phyloP scores from a whole-genome alignment of 2,797 vertebrate species.

The Oreochromis mossambicus region DNA sequence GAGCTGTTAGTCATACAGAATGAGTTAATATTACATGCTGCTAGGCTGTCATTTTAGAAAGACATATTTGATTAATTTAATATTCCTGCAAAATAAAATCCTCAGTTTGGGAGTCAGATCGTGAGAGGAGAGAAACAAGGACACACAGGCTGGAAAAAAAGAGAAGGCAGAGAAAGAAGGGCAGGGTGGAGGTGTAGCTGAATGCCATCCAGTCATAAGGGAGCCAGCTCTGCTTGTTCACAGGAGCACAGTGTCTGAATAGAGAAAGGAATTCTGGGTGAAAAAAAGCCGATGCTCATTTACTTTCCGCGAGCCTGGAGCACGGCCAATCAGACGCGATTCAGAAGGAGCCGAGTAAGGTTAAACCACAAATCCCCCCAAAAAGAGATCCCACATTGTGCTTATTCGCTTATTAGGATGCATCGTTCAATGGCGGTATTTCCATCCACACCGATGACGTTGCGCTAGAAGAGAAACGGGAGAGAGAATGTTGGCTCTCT shows the following conservation, averaged over 20 bases:
- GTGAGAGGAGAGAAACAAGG: not conserved
- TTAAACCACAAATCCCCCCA: not conserved
- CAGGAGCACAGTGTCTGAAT: constrained; percentile 21
- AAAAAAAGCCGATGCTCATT: constrained; percentile 19
- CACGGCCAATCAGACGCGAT: not conserved
- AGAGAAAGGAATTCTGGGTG: constrained; percentile 25
- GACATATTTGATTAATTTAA: not conserved
- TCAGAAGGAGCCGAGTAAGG: not conserved
- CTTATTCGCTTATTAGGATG: not conserved
- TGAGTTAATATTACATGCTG: not conserved
- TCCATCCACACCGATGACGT: not conserved
- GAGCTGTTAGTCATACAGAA: not conserved
- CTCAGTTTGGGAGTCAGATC: not conserved
- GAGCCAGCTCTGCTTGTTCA: constrained; percentile 37
- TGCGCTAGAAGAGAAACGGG: not conserved
- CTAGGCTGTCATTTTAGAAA: not conserved
- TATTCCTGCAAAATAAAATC: not conserved
- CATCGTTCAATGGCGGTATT: not conserved
- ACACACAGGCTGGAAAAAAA: not conserved
- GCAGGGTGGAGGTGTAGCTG: constrained; percentile 41
- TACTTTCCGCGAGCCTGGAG: not conserved
- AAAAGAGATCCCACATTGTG: not conserved
- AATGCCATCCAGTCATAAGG: constrained; percentile 50
- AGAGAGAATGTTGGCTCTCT: not conserved
- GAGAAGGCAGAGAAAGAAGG: not conserved